phyloP scores from a whole-genome alignment of 1,140 invertebrate species.

The Panulirus ornatus region DNA sequence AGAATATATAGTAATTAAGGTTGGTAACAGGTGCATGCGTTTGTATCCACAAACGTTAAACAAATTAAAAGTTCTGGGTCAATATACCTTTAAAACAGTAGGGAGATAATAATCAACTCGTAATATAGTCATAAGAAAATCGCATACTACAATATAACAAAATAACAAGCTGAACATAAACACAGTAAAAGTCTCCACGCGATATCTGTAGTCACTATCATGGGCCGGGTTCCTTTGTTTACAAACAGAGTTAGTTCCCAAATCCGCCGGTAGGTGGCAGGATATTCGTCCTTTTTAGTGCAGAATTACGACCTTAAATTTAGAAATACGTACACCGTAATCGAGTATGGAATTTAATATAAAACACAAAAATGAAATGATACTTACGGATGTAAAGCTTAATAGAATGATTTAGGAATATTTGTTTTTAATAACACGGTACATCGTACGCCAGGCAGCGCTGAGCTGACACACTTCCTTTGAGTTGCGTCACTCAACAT shows the following conservation, averaged over 20 bases:
- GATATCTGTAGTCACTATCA: constrained; percentile 3
- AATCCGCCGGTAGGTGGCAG: constrained; percentile 16
- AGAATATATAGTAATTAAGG: too few relatives aligned
- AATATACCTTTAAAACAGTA: too few relatives aligned
- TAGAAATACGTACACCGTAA: background rate
- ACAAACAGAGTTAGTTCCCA: constrained; percentile 27
- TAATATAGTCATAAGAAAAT: too few relatives aligned
- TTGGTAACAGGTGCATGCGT: too few relatives aligned
- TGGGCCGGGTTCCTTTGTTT: constrained; percentile 41
- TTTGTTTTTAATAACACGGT: background rate
- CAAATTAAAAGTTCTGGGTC: too few relatives aligned
- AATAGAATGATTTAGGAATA: background rate
- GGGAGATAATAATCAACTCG: too few relatives aligned
- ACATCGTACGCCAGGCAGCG: constrained; percentile 15
- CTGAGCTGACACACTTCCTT: constrained; percentile 35
- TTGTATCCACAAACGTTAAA: too few relatives aligned
- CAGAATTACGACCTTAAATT: background rate
- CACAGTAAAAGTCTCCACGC: background rate
- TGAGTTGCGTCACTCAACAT: constrained; percentile 39
- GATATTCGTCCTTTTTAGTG: background rate
- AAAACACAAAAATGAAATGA: background rate
- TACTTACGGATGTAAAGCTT: background rate
- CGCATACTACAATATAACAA: too few relatives aligned
- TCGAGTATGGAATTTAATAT: too few relatives aligned
- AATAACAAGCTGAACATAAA: too few relatives aligned